phyloP scores from a whole-genome alignment of 2,797 vertebrate species.

The Molossus alvarezi region DNA sequence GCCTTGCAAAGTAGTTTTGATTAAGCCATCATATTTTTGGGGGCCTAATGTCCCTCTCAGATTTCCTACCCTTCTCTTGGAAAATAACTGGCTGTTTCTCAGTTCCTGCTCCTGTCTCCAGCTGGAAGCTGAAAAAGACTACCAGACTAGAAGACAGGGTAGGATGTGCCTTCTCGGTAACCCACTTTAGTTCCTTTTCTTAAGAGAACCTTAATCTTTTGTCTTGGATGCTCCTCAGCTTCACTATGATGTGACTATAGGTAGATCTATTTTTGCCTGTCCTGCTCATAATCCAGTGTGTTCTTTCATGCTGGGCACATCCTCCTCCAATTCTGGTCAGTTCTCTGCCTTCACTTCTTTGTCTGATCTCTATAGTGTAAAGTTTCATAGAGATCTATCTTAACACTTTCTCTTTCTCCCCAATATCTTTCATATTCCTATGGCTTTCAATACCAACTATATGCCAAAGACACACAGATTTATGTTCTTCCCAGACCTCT shows the following conservation, averaged over 20 bases:
- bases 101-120: conserved; percentile 11
- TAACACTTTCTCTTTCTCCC: neutral
- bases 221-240: neutral
- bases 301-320: neutral
- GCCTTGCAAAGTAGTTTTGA: neutral
- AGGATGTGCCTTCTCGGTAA: neutral
- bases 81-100: conserved; percentile 9
- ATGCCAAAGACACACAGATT: neutral
- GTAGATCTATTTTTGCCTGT: neutral
- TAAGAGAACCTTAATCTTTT: neutral
- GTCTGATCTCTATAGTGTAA: neutral
- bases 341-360: conserved; percentile 18
- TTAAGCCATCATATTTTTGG: neutral
- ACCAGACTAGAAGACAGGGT: neutral
- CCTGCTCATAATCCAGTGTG: neutral
- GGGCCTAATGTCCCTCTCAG: neutral
- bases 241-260: neutral
- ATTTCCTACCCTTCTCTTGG: neutral
- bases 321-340: neutral
- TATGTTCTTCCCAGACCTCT: neutral
- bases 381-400: neutral
- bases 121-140: neutral
- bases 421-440: neutral
- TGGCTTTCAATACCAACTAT: neutral
- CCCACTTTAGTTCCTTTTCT: conserved; percentile 38